Base-by-base conservation (phyloP, 2,113 vertebrate species). In the Peromyscus californicus region DNA sequence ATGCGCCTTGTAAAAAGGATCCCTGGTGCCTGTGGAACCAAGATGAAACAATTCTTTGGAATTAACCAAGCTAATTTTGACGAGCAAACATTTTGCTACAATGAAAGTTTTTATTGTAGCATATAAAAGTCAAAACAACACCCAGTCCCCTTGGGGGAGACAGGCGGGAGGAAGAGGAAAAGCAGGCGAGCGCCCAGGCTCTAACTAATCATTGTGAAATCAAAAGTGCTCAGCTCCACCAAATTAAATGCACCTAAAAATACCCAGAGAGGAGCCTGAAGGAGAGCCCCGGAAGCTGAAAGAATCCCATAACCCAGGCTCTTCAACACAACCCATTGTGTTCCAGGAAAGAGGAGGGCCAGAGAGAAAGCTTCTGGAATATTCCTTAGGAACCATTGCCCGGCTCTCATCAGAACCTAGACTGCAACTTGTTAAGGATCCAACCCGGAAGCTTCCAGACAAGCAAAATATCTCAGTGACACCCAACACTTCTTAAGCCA, bases 21-120 rank as follows among this genome's bases (percentile, higher is more conserved):
- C 98, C 98, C 91, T 29, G 63, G 97, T 98, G 98, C 76, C 98
- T 93, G 75, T 92, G 96, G 97, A 98, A 98, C 98, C 2, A 92
- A 98, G 98, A 99, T 98, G 98, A 98, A 98, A 98, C 98, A 98
- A 98, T 97, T 91, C 98, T 93, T 98, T 98, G 97, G 98, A 98
- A 98, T 98, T 98, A 98, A 98, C 97, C 11, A 93, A 96, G 86
- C 98, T 98, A 94, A 57, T 97, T 98, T 95, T 89, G 96, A 98
- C 97, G 97, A 89, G 98, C 92, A 97, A 3, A 90, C 87, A 96
- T 97, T 98, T 98, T 97, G 98, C 98, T 98, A 91, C 98, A 95
- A 98, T 91, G 93, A 92, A 98, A 95, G 97, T 98, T 98, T 98
- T 98, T 98, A 98, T 98, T 97, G 97, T 98, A 96, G 75, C 95